Base-by-base conservation (phyloP, 2,113 vertebrate genomes). In the Lepisosteus osseus region DNA sequence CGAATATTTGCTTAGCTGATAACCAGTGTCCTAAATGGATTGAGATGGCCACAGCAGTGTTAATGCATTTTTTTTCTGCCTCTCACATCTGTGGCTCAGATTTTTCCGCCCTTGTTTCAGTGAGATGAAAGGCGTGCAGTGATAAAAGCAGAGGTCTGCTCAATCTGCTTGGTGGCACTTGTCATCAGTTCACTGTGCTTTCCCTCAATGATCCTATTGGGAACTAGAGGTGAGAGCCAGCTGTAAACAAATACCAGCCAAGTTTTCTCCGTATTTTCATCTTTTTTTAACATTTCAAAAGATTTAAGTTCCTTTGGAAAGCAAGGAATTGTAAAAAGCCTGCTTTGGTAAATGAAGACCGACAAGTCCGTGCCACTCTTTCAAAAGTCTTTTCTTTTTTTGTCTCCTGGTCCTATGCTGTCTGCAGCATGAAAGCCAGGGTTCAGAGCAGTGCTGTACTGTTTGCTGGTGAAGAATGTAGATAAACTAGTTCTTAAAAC, bases 1-100 rank as follows among this genome's bases (percentile, higher is more conserved):
- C 69, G 83, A 88, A 77, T 82, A 72, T 90, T 90, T 87, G 75
- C 85, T 87, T 85, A 83, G 81, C 65, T 70, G 81, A 77, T 82
- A 82, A 74, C 82, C 80, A 68, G 82, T 85, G 83, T 89, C 87
- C 80, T 72, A 83, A 88, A 87, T 86, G 86, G 83, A 86, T 88
- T 82, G 71, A 84, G 82, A 82, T 74, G 77, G 81, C 79, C 75
- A 67, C 74, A 63, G 83, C 74, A 54, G 5, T 74, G 68, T 77
- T 86, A 86, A 83, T 77, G 82, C 72, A 62, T 88, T 88, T 51
- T 51, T 51, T 51, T 51, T 9, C 47, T 51, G 5, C 47, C 47
- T 51, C 47, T 51, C 47, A 51, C 47, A 51, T 57, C 67, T 76
- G 66, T 67, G 61, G 57, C 70, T 65, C 70, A 65, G 70, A 71